Percentiles rank a stretch among this genome's conserved stretches.
phyloP scores from a whole-genome alignment of 2,888 invertebrate species.

The Cyclophora albipunctata region DNA sequence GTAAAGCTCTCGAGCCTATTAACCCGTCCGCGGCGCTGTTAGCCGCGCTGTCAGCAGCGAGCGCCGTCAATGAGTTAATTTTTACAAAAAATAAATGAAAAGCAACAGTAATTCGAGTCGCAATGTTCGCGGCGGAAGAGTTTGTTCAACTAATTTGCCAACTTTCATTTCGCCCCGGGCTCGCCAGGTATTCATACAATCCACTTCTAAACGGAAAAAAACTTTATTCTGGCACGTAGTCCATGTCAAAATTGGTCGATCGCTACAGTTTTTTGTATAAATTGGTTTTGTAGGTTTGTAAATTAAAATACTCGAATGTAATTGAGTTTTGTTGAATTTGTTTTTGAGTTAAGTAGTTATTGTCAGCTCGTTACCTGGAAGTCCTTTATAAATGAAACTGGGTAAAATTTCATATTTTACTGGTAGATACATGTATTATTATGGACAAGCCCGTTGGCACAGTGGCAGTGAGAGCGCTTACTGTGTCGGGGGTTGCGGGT shows the following conservation, averaged over 20 bases:
- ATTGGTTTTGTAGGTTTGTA: conserved; percentile 5
- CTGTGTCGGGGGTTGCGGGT: too few relatives aligned
- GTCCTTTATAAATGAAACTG: too few relatives aligned
- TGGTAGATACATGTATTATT: too few relatives aligned
- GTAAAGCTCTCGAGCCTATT: too few relatives aligned
- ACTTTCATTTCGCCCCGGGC: conserved; percentile 18
- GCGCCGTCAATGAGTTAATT: conserved; percentile 11
- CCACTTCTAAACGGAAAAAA: conserved; percentile 5
- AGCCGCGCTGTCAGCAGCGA: too few relatives aligned
- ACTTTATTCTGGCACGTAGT: conserved; percentile 14
- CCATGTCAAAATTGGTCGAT: conserved; percentile 15
- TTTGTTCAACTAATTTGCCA: conserved; percentile 23
- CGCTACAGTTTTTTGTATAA: conserved; percentile 10
- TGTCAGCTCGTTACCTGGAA: too few relatives aligned
- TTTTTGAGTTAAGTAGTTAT: too few relatives aligned
- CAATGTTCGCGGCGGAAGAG: conserved; percentile 7
- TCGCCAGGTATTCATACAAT: neutral
- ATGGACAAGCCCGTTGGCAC: too few relatives aligned
- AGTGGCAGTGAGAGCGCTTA: too few relatives aligned
- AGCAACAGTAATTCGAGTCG: conserved; percentile 11
- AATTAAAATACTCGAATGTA: conserved; percentile 14
- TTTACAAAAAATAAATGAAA: conserved; percentile 14
- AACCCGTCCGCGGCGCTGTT: too few relatives aligned
- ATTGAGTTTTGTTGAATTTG: neutral
- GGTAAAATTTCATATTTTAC: too few relatives aligned